Conservation (phyloP, 2,888 invertebrate species). For the Phragmatobia fuliginosa region DNA sequence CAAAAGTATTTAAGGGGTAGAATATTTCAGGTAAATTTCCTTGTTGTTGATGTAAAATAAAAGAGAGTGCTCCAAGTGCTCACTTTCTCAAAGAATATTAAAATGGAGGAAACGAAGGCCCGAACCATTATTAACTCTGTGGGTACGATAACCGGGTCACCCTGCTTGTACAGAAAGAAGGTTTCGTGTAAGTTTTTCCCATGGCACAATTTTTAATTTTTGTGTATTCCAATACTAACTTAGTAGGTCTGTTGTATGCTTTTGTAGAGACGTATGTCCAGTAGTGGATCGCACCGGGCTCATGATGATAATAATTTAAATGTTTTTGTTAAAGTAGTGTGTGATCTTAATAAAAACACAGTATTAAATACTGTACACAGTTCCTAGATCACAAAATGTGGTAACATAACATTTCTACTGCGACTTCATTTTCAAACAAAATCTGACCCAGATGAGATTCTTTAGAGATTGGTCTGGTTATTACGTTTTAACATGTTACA, state of each 20-base stretch:
- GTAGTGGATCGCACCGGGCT: too few relatives aligned
- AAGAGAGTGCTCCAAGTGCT: conserved; percentile 10
- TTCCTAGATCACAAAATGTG: too few relatives aligned
- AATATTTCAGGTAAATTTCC: conserved; percentile 7
- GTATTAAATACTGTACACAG: too few relatives aligned
- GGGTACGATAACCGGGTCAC: conserved; percentile 1
- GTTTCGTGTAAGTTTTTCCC: not conserved
- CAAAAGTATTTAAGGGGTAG: not conserved
- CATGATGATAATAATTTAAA: too few relatives aligned
- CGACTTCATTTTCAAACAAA: too few relatives aligned
- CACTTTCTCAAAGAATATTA: conserved; percentile 1
- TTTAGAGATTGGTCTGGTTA: too few relatives aligned
- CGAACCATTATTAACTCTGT: conserved; percentile 1
- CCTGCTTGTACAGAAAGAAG: not conserved
- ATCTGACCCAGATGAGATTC: too few relatives aligned
- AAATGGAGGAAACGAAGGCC: not conserved
- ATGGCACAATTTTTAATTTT: not conserved
- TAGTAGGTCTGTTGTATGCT: not conserved
- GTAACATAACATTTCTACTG: too few relatives aligned
- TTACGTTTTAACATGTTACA: too few relatives aligned
- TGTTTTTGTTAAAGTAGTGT: too few relatives aligned
- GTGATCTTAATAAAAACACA: too few relatives aligned
- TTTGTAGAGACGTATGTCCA: too few relatives aligned
- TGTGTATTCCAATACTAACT: not conserved
- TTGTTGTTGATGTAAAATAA: conserved; percentile 4